Conservation (phyloP, 1,140 invertebrate species). For the Drosophila bocqueti region DNA sequence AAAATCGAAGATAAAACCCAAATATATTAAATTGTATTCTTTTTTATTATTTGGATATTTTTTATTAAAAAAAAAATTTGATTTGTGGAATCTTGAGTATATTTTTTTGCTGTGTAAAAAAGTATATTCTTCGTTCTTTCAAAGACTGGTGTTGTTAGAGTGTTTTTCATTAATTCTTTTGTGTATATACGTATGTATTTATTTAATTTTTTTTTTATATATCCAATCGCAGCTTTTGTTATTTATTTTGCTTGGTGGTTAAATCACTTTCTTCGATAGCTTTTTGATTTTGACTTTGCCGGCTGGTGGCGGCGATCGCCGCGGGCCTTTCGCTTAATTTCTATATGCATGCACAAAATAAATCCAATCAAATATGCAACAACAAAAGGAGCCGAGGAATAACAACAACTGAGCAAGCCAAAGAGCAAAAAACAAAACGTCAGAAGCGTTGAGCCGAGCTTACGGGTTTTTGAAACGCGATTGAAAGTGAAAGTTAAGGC, state of each 20-base stretch:
- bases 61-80: neutral
- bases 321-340: constrained; percentile 75
- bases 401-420: constrained; percentile 9
- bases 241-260: constrained; percentile 13
- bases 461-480: constrained; percentile 76
- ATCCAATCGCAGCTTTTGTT: neutral
- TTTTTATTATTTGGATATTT: no score
- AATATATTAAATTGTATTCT: no score
- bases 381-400: constrained; percentile 12
- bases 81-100: neutral
- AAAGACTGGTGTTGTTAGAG: neutral
- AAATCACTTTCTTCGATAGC: constrained; percentile 70
- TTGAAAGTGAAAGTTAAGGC: constrained; percentile 76
- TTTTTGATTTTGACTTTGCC: constrained; percentile 45
- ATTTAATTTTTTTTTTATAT: neutral
- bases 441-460: constrained; percentile 43
- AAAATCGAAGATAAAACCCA: no score
- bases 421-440: constrained; percentile 34
- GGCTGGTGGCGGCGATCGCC: constrained; percentile 23
- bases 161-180: constrained; percentile 2
- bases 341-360: constrained; percentile 64
- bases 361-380: constrained; percentile 67
- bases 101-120: neutral
- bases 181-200: no score
- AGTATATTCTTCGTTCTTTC: neutral